Conservation (phyloP, 2,888 invertebrate species). For the Ichneumoninae sp. region DNA sequence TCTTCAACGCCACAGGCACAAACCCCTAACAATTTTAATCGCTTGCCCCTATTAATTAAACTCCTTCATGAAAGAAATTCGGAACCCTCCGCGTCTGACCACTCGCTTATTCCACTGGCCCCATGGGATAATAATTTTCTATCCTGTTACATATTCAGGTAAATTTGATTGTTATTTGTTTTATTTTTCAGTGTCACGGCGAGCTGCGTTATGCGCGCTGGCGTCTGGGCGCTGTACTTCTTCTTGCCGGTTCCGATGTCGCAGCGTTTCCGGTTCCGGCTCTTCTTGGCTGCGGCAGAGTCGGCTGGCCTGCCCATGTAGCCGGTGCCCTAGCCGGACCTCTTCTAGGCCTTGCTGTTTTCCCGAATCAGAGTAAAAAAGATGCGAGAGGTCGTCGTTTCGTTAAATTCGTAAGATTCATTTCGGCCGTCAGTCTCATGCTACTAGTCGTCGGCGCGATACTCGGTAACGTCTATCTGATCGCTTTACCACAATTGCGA, state of each 20-base stretch:
- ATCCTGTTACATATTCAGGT: neutral
- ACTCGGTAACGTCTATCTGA: slow-evolving; percentile 82
- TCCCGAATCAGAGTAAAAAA: slow-evolving; percentile 82
- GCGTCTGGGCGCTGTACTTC: slow-evolving; percentile 85
- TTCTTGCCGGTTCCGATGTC: slow-evolving; percentile 89
- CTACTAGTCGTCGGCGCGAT: slow-evolving; percentile 80
- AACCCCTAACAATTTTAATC: slow-evolving; percentile 48
- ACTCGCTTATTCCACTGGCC: slow-evolving; percentile 40
- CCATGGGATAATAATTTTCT: neutral
- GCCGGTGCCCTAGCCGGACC: slow-evolving; percentile 89
- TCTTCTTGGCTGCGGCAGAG: slow-evolving; percentile 81
- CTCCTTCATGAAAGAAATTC: slow-evolving; percentile 44
- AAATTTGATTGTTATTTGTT: neutral
- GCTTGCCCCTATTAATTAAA: slow-evolving; percentile 54
- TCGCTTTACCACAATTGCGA: slow-evolving; percentile 80
- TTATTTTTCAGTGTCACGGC: slow-evolving; percentile 80
- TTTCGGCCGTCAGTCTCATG: slow-evolving; percentile 81
- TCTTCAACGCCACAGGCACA: slow-evolving; percentile 4
- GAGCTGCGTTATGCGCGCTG: slow-evolving; percentile 82
- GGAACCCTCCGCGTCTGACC: slow-evolving; percentile 48
- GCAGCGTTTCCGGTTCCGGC: slow-evolving; percentile 84
- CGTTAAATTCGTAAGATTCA: slow-evolving; percentile 81
- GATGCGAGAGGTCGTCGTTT: slow-evolving; percentile 81
- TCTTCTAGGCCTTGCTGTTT: slow-evolving; percentile 87
- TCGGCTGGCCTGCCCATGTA: slow-evolving; percentile 90